Evolutionary conservation across 1,140 invertebrate genomes (phyloP).

Genomic region (Rhopalosiphum maidis): DNA sequence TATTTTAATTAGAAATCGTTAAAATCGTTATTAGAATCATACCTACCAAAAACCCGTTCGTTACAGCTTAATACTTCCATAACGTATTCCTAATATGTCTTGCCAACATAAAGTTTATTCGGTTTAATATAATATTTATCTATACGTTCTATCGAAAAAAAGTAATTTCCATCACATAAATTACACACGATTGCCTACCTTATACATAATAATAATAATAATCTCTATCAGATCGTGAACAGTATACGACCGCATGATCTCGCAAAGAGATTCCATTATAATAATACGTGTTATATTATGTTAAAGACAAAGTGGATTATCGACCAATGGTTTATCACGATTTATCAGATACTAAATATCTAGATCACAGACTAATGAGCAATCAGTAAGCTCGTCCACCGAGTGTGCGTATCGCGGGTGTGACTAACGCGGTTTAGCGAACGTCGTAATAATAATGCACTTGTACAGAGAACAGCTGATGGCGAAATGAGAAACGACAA

Average conservation of each 20-base stretch:
- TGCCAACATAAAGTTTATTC: background rate
- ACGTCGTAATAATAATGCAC: too few relatives aligned
- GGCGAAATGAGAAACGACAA: background rate
- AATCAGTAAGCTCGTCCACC: background rate
- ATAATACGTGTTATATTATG: background rate
- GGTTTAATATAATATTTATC: background rate
- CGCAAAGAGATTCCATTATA: background rate
- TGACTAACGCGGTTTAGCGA: background rate
- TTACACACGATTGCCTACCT: background rate
- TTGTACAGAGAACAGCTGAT: background rate
- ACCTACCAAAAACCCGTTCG: slow-evolving; percentile 8
- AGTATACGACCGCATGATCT: background rate
- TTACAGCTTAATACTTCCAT: background rate
- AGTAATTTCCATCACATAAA: background rate
- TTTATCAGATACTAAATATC: background rate
- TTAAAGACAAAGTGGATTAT: background rate
- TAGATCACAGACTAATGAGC: background rate
- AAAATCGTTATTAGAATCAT: background rate
- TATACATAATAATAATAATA: background rate
- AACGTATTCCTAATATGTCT: background rate
- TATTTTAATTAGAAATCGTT: background rate
- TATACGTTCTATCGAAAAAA: background rate
- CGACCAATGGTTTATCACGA: background rate
- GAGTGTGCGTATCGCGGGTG: background rate
- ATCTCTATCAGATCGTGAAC: background rate